Base-by-base conservation (phyloP, 1,140 invertebrate genomes). In the Heliconius congener region DNA sequence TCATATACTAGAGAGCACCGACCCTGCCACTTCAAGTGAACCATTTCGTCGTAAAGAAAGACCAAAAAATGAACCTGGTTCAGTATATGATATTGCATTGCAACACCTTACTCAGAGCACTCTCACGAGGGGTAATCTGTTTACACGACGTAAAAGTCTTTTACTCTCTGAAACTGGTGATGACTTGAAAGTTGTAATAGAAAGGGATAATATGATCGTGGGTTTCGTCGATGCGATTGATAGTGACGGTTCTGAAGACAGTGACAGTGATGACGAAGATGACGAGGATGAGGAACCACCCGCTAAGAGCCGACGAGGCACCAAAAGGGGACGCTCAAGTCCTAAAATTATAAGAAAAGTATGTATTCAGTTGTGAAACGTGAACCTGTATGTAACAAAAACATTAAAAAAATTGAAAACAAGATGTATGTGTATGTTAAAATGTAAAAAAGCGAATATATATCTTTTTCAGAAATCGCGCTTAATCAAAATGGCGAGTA, bases 171-270 rank as follows among this genome's bases (percentile, higher is more conserved):
- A 91, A 71, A 90, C 84, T 57, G 88, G 87, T 46, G 92, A 94
- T 85, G 89, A 93, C 75, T 82, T 90, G 52, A 93, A 93, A 80
- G 87, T 94, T 34, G 88, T 92, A 1, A 94, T 95, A 82, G 92
- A 94, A 85, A 91, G 93, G 74, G 93, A 94, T 73, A 94, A 93
- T 78, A 94, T 94, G 92, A 92, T 94, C 50, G 90, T 94, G 16
- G 91, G 91, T 0, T 93, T 94, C 81, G 84, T 91, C 27, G 92
- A 94, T 80, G 87, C 89, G 9, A 82, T 91, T 4, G 90, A 91
- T 37, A 94, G 91, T 73, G 93, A 93, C 60, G 85, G 83, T 1
- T 87, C 86, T 18, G 88, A 91, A 13, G 88, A 92, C 1, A 92
- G 91, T 81, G 85, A 87, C 34, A 91, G 87, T 79, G 76, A 83